phyloP scores from a whole-genome alignment of 2,113 vertebrate species.

The Notarius lentiginosus region DNA sequence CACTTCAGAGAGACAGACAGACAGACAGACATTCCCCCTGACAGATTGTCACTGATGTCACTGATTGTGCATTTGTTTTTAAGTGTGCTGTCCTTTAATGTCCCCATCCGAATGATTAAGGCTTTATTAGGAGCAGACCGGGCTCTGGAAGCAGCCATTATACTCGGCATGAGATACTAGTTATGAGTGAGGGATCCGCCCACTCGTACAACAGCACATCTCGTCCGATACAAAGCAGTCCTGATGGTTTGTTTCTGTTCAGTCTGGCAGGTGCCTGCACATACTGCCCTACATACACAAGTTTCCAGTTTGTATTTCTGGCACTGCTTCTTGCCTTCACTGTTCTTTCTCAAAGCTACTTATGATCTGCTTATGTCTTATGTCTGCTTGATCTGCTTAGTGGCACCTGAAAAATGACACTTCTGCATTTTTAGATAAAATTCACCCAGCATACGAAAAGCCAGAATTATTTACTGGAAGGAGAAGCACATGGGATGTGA shows the following conservation, averaged over 20 bases:
- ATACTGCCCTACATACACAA: background rate
- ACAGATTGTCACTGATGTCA: slow-evolving; percentile 24
- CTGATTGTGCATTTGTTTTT: slow-evolving; percentile 42
- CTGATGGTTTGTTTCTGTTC: slow-evolving; percentile 8
- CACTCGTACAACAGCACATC: background rate
- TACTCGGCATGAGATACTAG: slow-evolving; percentile 34
- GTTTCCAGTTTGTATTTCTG: background rate
- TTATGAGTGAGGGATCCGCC: slow-evolving; percentile 19
- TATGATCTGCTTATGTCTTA: background rate
- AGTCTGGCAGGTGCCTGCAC: background rate
- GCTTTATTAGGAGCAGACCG: slow-evolving; percentile 54
- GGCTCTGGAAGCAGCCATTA: slow-evolving; percentile 42
- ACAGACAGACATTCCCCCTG: background rate
- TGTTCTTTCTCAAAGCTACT: background rate
- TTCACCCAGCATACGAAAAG: background rate
- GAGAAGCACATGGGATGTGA: background rate
- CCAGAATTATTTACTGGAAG: background rate
- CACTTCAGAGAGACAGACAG: background rate
- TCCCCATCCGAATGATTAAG: slow-evolving; percentile 23
- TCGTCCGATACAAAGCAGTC: slow-evolving; percentile 14
- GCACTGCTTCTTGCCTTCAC: background rate
- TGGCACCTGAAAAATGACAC: background rate
- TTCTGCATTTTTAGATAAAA: background rate
- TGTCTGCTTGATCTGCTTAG: too few relatives aligned
- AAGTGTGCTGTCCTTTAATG: slow-evolving; percentile 53